Conservation (phyloP, 2,113 vertebrate genomes). For the Anarhynchus alexandrinus region DNA sequence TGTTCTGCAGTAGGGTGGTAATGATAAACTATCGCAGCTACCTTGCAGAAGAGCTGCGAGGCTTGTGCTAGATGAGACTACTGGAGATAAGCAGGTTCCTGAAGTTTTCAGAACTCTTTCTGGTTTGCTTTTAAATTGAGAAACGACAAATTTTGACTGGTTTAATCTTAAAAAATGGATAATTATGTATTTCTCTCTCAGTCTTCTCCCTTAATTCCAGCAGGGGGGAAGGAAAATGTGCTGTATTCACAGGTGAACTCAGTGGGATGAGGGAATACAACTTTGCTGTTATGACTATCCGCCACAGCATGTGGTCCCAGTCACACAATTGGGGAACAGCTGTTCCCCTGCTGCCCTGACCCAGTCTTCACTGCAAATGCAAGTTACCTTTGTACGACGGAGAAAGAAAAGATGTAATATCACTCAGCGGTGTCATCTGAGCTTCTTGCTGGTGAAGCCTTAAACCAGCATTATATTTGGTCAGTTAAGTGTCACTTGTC, state of each 20-base stretch:
- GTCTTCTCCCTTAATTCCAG: background rate
- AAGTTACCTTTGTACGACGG: background rate
- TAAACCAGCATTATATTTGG: background rate
- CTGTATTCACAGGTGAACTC: background rate
- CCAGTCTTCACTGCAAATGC: background rate
- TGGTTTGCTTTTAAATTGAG: background rate
- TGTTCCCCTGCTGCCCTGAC: background rate
- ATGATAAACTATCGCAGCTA: background rate
- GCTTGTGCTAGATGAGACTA: background rate
- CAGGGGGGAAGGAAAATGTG: background rate
- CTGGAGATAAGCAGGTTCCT: background rate
- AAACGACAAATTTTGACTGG: background rate
- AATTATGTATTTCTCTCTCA: background rate
- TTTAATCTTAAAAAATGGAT: background rate
- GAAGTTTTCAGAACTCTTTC: background rate
- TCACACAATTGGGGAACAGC: background rate
- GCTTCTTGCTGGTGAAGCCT: background rate
- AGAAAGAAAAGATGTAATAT: background rate
- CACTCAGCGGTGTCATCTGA: background rate
- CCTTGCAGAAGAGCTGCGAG: background rate
- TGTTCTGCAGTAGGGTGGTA: background rate
- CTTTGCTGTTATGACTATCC: fast-evolving
- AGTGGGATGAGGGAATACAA: background rate
- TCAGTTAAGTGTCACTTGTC: background rate
- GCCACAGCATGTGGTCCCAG: background rate